phyloP scores from a whole-genome alignment of 2,888 invertebrate species.

The Lathronympha strigana region DNA sequence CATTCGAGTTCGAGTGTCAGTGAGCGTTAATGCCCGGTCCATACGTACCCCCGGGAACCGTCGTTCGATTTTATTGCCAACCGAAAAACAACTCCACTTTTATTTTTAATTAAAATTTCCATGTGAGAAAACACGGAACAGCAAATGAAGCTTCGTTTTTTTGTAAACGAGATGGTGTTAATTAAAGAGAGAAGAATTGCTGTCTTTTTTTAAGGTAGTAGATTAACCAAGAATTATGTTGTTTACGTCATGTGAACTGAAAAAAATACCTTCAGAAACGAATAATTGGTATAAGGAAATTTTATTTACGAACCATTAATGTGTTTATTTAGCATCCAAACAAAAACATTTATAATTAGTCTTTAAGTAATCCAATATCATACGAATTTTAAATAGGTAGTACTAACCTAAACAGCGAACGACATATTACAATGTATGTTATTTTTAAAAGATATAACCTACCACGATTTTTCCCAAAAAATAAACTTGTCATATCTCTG shows the following conservation, averaged over 20 bases:
- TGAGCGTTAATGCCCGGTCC: neutral
- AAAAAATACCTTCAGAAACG: too few relatives aligned
- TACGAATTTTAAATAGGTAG: too few relatives aligned
- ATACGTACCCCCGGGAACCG: neutral
- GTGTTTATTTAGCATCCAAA: too few relatives aligned
- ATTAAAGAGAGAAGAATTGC: neutral
- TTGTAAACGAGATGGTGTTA: conserved; percentile 1
- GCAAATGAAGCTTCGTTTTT: conserved; percentile 10
- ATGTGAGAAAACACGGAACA: neutral
- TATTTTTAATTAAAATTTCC: conserved; percentile 24
- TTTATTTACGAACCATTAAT: too few relatives aligned
- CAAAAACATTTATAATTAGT: too few relatives aligned
- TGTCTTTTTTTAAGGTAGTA: neutral
- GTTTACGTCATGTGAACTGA: neutral
- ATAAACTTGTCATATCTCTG: too few relatives aligned
- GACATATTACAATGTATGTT: too few relatives aligned
- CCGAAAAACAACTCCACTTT: conserved; percentile 3
- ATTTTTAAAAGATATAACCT: too few relatives aligned
- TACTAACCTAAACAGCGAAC: too few relatives aligned
- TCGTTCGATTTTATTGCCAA: conserved; percentile 21
- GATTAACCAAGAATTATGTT: neutral
- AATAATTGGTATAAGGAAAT: too few relatives aligned
- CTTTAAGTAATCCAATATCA: too few relatives aligned
- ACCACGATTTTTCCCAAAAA: too few relatives aligned
- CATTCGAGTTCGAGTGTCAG: neutral